A percentile compares a stretch with the other conserved stretches of the same genome.
Conservation (phyloP, 2,113 vertebrate species). For the Rhinichthys klamathensis region DNA sequence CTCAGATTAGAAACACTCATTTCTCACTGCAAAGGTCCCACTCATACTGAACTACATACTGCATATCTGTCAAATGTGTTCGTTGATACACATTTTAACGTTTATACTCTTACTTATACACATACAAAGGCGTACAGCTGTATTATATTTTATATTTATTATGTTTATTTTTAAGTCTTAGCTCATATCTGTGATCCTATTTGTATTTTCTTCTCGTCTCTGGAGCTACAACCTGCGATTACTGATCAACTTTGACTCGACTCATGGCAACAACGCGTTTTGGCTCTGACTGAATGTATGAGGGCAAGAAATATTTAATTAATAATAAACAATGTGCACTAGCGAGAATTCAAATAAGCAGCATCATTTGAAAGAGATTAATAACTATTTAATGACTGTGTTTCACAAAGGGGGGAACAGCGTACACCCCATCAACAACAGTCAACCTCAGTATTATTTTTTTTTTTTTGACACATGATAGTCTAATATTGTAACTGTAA, state of each 20-base stretch:
- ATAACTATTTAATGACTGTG: neutral
- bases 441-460: neutral
- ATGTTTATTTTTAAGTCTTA: neutral
- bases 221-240: neutral
- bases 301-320: neutral
- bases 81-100: neutral
- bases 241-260: neutral
- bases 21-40: too few relatives aligned
- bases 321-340: neutral
- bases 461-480: neutral
- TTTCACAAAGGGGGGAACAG: neutral
- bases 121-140: neutral
- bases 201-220: neutral
- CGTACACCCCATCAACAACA: neutral
- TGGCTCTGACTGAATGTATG: neutral
- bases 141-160: too few relatives aligned
- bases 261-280: neutral
- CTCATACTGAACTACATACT: too few relatives aligned
- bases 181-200: neutral
- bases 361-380: neutral
- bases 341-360: neutral
- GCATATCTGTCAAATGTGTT: neutral
- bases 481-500: neutral
- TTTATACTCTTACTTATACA: neutral
- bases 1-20: too few relatives aligned